phyloP scores from a whole-genome alignment of 2,888 invertebrate genomes.

The Hypolimnas misippus region DNA sequence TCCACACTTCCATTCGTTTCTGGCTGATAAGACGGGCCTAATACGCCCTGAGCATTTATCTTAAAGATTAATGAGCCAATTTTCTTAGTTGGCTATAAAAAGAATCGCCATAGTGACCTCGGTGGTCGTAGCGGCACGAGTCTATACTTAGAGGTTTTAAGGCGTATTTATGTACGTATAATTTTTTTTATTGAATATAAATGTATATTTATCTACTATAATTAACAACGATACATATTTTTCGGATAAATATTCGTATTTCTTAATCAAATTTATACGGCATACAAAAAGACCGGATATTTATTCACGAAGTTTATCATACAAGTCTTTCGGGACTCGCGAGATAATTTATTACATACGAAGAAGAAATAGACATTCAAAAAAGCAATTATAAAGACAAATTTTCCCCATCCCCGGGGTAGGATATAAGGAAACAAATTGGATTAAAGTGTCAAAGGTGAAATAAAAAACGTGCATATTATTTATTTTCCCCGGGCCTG shows the following conservation, averaged over 20 bases:
- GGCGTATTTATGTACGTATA: neutral
- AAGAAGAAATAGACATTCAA: conserved; percentile 63
- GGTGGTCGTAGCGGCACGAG: conserved; percentile 22
- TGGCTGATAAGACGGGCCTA: conserved; percentile 80
- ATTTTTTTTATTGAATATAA: neutral
- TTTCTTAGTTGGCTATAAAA: conserved; percentile 84
- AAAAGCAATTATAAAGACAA: conserved; percentile 79
- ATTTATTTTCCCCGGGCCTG: conserved; percentile 72
- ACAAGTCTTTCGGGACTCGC: conserved; percentile 30
- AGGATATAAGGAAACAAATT: conserved; percentile 79
- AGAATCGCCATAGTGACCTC: conserved; percentile 47
- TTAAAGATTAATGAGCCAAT: conserved; percentile 84
- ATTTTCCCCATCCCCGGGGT: conserved; percentile 77
- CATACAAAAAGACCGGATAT: neutral
- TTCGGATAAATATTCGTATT: neutral
- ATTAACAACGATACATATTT: neutral
- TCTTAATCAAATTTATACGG: neutral
- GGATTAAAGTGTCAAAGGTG: conserved; percentile 84
- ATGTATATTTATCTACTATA: too few relatives aligned
- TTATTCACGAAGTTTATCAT: conserved; percentile 31
- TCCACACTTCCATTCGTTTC: conserved; percentile 74
- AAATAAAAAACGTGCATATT: conserved; percentile 78
- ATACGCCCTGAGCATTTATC: conserved; percentile 83
- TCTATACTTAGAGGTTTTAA: conserved; percentile 15
- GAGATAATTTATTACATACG: conserved; percentile 22